Percentiles rank a stretch among this genome's conserved stretches.
These are phyloP conservation scores for Mya arenaria DNA, from an alignment of 1,140 invertebrate genomes.

Conservation along the genomic window DNA sequence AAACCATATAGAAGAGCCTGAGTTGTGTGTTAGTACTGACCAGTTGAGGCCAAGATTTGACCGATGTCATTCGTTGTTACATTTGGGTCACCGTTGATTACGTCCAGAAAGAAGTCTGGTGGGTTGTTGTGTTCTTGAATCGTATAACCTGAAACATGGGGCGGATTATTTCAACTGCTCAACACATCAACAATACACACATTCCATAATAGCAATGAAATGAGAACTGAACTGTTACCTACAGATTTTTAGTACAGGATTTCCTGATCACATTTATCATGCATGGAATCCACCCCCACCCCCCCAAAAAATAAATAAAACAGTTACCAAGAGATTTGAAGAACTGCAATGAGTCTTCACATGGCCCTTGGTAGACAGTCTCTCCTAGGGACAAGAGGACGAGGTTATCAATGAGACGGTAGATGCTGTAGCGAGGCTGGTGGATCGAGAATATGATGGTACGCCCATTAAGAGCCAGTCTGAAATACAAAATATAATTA, in stretches of 20 bases:
- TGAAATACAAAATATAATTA: too few species aligned
- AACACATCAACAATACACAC: too few species aligned
- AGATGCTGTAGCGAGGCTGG: constrained; percentile 81
- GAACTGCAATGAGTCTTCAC: constrained; percentile 72
- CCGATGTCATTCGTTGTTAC: constrained; percentile 37
- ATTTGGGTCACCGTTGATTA: constrained; percentile 75
- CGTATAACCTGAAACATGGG: constrained; percentile 71
- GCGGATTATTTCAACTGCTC: too few species aligned
- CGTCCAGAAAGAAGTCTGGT: constrained; percentile 80
- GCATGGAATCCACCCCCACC: too few species aligned
- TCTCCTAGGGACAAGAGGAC: constrained; percentile 76
- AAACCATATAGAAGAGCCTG: too few species aligned
- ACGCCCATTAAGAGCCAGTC: constrained; percentile 73
- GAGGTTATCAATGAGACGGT: constrained; percentile 77
- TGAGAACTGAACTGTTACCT: too few species aligned
- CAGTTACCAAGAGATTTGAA: constrained; percentile 76
- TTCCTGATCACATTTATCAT: too few species aligned
- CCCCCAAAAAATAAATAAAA: too few species aligned
- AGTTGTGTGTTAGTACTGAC: too few species aligned
- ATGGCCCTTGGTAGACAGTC: constrained; percentile 76
- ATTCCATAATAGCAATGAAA: too few species aligned
- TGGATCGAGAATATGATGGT: constrained; percentile 81
- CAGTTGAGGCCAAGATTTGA: constrained; percentile 23
- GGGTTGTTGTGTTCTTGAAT: constrained; percentile 81
- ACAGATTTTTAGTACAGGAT: too few species aligned